Evolutionary conservation across 2,113 vertebrate genomes (phyloP).

Genomic region (Clarias magur): DNA sequence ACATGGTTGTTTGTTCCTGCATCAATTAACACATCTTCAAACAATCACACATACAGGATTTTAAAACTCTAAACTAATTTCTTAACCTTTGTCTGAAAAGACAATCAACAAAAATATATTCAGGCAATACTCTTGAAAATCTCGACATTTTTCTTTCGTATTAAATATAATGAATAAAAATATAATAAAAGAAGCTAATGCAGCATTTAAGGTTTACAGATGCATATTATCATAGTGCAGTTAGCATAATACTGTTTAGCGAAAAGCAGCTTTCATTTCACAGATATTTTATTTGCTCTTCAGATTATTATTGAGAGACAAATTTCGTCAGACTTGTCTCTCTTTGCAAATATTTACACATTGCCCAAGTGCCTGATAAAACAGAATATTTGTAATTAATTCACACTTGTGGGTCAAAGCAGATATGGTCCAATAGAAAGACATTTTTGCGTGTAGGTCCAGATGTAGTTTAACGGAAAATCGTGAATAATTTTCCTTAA

Average conservation of each 20-base stretch:
- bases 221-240: constrained; percentile 37
- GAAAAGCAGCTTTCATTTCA: not conserved
- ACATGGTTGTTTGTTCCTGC: not conserved
- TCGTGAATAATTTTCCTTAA: not conserved
- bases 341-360: not conserved
- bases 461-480: not conserved
- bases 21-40: not conserved
- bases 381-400: constrained; percentile 2
- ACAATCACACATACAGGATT: not conserved
- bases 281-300: constrained; percentile 22
- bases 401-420: constrained; percentile 29
- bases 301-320: not conserved
- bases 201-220: constrained; percentile 24
- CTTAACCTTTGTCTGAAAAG: not conserved
- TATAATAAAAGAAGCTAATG: constrained; percentile 11
- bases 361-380: not conserved
- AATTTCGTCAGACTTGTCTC: not conserved
- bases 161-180: constrained; percentile 23
- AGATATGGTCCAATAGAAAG: not conserved
- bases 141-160: not conserved
- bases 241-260: constrained; percentile 35
- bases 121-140: not conserved
- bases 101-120: not conserved
- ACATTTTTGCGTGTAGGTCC: not conserved
- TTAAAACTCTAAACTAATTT: not conserved